Base-by-base conservation (phyloP, 2,797 vertebrate species). In the Mionectes olivaceus region DNA sequence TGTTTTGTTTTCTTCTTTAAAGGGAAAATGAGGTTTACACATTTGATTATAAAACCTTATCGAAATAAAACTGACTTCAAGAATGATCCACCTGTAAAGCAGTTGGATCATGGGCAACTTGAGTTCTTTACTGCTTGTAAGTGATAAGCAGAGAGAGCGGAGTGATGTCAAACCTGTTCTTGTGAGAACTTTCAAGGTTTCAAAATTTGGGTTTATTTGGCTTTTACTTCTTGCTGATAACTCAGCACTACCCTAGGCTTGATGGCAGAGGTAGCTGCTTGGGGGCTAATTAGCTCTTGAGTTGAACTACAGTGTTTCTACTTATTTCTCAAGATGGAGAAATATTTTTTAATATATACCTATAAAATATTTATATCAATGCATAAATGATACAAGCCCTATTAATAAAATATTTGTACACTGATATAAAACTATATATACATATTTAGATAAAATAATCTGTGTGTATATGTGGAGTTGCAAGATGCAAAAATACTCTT, bases 1-100 rank as follows among this genome's bases (percentile, higher is more conserved):
- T 41, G 13, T 11, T 74, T 87, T 52, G 12, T 9, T 21, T 32
- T 77, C 10, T 73, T 59, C 35, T 75, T 71, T 3, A 5, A 50
- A 32, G n/a, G 19, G 1, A 33, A 60, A 68, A 68, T 33, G 47
- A 24, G 0, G 0, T 65, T 59, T 27, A 25, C 35, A 39, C 5
- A 9, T 8, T 28, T 9, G 19, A 13, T 75, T n/a, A 6, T 76
- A 12, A 83, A 44, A 52, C 71, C 9, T 9, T 15, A 0, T 3
- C 4, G 2, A 6, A 21, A 28, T 60, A 33, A 49, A 53, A 37
- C 6, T 19, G 16, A 22, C 22, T 30, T 43, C 0, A 56, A 3
- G 18, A 53, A 56, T 32, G 39, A 8, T 3, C 2, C 30, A 4
- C 2, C 44, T 61, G 24, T 53, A 53, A 83, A 19, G 13, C 32